Evolutionary conservation across 2,888 invertebrate genomes (phyloP), one percentile per base, ranked within the genome.

Genomic region (Lasioglossum villosulum): DNA sequence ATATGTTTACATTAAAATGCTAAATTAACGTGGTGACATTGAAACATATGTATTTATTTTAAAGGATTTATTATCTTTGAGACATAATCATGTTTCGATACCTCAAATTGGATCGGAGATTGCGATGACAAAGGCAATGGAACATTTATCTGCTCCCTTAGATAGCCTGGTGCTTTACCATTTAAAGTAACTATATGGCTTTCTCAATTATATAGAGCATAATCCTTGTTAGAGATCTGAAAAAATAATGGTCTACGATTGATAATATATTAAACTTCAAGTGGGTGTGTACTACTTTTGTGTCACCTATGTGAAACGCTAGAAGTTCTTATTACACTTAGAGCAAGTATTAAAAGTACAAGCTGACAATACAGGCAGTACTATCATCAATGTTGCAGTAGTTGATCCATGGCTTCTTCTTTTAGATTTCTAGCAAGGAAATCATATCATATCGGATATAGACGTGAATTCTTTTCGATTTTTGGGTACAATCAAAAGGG

Each of bases 161-260:
- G 93, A 94, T 72, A 94, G 94, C 84, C 86, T 95, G 12, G 93
- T 94, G 73, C 85, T 94, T 75, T 92, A 92, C 79, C 95, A 95
- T 72, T 89, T 95, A 72, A 95, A 94, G 95, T 84, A 84, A 84
- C 19, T 59, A n/a, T 52, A 71, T 48, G 71, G 42, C 10, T 14
- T 30, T 27, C 56, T 14, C 63, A 63, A 30, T 63, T 63, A 63
- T 63, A 63, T 0, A 19, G 30, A 63, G 30, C 6, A 2, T 1
- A 0, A 4, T 4, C 14, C 14, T 14, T 5, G 4, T 27, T 27
- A 14, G 27, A 59, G 59, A 27, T 59, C 4, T 59, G 14, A 14
- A 59, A 59, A 59, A 27, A 27, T 59, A 14, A 59, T 4, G 14
- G 4, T 4, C 59, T 27, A 59, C 1, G 4, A 27, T 59, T 27